These are phyloP conservation scores for Metopia argyrocephala DNA, from an alignment of 2,888 invertebrate species.

Conservation along the genomic window DNA sequence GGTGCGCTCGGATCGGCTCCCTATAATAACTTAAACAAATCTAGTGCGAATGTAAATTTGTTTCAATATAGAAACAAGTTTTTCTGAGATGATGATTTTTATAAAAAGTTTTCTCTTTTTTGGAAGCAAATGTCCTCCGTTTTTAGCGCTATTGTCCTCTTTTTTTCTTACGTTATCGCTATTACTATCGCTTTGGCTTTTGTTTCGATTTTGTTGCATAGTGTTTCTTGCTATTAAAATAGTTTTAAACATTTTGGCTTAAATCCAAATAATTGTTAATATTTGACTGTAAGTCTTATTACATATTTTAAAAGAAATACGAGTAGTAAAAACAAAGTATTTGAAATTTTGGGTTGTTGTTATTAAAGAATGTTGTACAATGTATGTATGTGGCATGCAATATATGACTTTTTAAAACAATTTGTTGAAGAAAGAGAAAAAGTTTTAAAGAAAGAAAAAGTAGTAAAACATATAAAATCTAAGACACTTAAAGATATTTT, in stretches of 20 bases:
- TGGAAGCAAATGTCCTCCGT: neutral
- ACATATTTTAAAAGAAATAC: neutral
- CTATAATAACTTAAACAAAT: too few relatives aligned
- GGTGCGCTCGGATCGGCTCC: too few relatives aligned
- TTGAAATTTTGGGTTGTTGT: neutral
- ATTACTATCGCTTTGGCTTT: constrained; percentile 13
- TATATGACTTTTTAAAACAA: constrained; percentile 55
- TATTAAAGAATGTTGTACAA: neutral
- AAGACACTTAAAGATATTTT: constrained; percentile 49
- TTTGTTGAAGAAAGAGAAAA: constrained; percentile 55
- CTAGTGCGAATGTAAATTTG: too few relatives aligned
- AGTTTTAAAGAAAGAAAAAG: constrained; percentile 38
- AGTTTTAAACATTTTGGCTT: constrained; percentile 52
- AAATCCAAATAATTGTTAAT: constrained; percentile 47
- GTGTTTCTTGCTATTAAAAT: too few relatives aligned
- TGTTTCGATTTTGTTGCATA: constrained; percentile 11
- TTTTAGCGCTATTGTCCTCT: neutral
- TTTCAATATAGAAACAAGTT: too few relatives aligned
- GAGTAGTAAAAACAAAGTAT: neutral
- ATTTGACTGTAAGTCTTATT: constrained; percentile 33
- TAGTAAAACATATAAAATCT: constrained; percentile 40
- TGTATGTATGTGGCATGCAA: constrained; percentile 54
- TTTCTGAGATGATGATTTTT: too few relatives aligned
- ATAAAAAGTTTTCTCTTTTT: too few relatives aligned
- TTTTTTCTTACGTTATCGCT: constrained; percentile 13